Evolutionary conservation across 1,140 invertebrate genomes (phyloP).

Genomic region (Eupeodes corollae): DNA sequence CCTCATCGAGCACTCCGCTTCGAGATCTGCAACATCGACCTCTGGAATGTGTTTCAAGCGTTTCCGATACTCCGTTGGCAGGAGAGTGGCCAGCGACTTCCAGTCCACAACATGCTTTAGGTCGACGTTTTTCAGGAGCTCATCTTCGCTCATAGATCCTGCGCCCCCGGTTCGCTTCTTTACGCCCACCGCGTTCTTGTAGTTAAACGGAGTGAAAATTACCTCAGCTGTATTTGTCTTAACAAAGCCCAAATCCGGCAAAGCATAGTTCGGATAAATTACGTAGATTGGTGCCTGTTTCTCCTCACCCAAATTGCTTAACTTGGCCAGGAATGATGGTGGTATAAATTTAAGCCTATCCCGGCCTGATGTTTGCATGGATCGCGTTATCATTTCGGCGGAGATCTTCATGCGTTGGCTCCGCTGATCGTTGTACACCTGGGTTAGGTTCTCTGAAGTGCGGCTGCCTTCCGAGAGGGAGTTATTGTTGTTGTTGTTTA

Average conservation of each 20-base stretch:
- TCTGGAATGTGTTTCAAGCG: constrained; percentile 64
- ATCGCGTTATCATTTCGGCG: constrained; percentile 52
- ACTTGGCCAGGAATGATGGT: constrained; percentile 51
- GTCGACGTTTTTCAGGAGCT: constrained; percentile 64
- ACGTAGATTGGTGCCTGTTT: constrained; percentile 70
- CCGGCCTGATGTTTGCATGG: constrained; percentile 54
- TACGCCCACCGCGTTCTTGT: constrained; percentile 31
- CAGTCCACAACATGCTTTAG: constrained; percentile 78
- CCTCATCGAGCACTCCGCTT: constrained; percentile 43
- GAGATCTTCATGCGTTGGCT: constrained; percentile 40
- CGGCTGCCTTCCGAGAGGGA: constrained; percentile 25
- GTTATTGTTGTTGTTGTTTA: constrained; percentile 27
- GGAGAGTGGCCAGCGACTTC: constrained; percentile 76
- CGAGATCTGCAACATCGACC: constrained; percentile 36
- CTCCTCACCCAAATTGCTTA: constrained; percentile 46
- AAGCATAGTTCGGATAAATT: constrained; percentile 81
- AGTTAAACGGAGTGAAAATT: constrained; percentile 41
- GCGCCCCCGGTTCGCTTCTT: constrained; percentile 60
- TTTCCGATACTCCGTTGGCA: constrained; percentile 68
- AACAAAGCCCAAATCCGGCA: constrained; percentile 80
- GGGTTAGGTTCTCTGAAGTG: constrained; percentile 32
- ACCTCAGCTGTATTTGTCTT: constrained; percentile 51
- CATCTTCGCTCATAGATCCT: constrained; percentile 49
- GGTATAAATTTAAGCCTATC: constrained; percentile 45
- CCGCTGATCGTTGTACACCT: constrained; percentile 13